Conservation (phyloP, 2,888 invertebrate genomes). For the Danaus chrysippus region DNA sequence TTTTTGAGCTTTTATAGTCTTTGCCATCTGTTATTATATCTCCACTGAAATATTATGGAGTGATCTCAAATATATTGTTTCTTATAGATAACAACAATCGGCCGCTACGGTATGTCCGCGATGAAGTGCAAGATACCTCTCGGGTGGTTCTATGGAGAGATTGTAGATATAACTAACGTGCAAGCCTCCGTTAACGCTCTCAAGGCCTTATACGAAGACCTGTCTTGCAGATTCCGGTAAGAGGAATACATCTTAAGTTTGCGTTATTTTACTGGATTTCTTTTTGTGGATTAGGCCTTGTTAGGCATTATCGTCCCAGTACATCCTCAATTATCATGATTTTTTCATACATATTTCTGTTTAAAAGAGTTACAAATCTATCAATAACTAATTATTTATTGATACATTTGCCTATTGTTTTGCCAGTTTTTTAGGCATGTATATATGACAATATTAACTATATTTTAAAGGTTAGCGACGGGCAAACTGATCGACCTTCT, state of each 20-base stretch:
- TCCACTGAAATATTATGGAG: no score
- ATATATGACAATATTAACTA: not conserved
- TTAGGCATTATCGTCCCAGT: no score
- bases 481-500: slow-evolving; percentile 90
- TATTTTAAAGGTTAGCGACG: slow-evolving; percentile 87
- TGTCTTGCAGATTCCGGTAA: slow-evolving; percentile 68
- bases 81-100: slow-evolving; percentile 90
- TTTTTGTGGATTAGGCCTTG: no score
- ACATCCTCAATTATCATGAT: no score
- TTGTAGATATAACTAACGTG: slow-evolving; percentile 85
- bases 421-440: not conserved
- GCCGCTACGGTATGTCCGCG: slow-evolving; percentile 94
- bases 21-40: slow-evolving; percentile 28
- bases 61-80: no score
- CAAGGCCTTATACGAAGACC: slow-evolving; percentile 65
- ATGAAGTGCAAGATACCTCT: slow-evolving; percentile 93
- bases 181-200: slow-evolving; percentile 66
- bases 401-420: no score
- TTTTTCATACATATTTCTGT: no score
- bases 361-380: no score
- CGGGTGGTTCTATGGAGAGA: slow-evolving; percentile 96
- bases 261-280: not conserved
- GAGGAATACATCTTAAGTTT: not conserved
- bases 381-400: no score
- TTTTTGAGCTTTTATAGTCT: no score